Conservation (phyloP, 2,888 invertebrate species). For the Ellobium chinense region DNA sequence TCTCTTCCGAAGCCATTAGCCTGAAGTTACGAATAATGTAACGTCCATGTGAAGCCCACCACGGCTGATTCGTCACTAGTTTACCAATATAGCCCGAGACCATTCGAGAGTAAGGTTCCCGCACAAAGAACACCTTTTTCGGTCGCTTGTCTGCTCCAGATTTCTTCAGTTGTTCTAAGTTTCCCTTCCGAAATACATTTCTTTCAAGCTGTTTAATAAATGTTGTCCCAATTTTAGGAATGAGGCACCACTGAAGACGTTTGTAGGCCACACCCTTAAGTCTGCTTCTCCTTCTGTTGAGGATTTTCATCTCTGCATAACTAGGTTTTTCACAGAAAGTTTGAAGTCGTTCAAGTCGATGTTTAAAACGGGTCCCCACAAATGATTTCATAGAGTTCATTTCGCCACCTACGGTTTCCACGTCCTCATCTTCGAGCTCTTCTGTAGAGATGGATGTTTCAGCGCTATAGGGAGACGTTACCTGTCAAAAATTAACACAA, state of each 20-base stretch:
- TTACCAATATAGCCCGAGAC: slow-evolving; percentile 68
- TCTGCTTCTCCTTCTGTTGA: no score
- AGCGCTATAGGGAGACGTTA: no score
- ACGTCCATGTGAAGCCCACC: slow-evolving; percentile 58
- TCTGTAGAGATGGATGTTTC: no score
- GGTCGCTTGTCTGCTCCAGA: not conserved
- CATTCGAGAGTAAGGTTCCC: slow-evolving; percentile 63
- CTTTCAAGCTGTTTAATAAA: not conserved
- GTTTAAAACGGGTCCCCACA: no score
- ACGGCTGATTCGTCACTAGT: slow-evolving; percentile 59
- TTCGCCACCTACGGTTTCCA: no score
- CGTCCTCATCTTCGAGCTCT: no score
- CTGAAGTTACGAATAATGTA: slow-evolving; percentile 55
- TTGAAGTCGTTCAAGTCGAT: no score
- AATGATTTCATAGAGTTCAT: no score
- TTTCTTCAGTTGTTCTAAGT: not conserved
- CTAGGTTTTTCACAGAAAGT: no score
- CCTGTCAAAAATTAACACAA: no score
- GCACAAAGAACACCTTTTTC: slow-evolving; percentile 53
- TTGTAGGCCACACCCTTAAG: no score
- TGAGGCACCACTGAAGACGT: not conserved
- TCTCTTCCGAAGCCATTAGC: slow-evolving; percentile 49
- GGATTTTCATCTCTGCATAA: no score
- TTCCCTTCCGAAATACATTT: not conserved
- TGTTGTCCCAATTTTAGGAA: slow-evolving; percentile 17